phyloP scores from a whole-genome alignment of 2,888 invertebrate species.

The Chrysolina americana region DNA sequence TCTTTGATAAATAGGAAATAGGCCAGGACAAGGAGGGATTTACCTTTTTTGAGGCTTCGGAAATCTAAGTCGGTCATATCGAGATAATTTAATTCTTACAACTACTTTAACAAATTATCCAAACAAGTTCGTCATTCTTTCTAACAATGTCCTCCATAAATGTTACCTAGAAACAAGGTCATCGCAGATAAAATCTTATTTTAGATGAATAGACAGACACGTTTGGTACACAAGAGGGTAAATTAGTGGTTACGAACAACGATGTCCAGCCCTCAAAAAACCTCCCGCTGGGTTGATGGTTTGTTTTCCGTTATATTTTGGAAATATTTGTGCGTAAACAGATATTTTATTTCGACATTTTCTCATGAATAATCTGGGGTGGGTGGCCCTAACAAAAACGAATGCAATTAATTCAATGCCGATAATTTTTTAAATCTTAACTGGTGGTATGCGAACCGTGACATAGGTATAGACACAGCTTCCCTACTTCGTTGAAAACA shows the following conservation, averaged over 20 bases:
- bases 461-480: too few relatives aligned
- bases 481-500: too few relatives aligned
- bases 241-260: slow-evolving; percentile 42
- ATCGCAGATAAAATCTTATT: slow-evolving; percentile 43
- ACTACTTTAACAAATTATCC: neutral
- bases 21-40: neutral
- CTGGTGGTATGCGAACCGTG: slow-evolving; percentile 25
- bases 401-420: slow-evolving; percentile 32
- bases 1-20: too few relatives aligned
- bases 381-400: slow-evolving; percentile 29
- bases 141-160: slow-evolving; percentile 20
- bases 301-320: slow-evolving; percentile 45
- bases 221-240: slow-evolving; percentile 30
- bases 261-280: slow-evolving; percentile 38
- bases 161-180: slow-evolving; percentile 30
- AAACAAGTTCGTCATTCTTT: slow-evolving; percentile 11
- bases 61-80: too few relatives aligned
- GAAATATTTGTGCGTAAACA: slow-evolving; percentile 51
- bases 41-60: neutral
- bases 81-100: too few relatives aligned
- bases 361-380: slow-evolving; percentile 46
- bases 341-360: slow-evolving; percentile 47
- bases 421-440: slow-evolving; percentile 30
- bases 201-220: slow-evolving; percentile 36
- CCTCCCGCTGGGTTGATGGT: slow-evolving; percentile 47